Base-by-base conservation (phyloP, 1,140 invertebrate genomes). In the Drosophila sproati region DNA sequence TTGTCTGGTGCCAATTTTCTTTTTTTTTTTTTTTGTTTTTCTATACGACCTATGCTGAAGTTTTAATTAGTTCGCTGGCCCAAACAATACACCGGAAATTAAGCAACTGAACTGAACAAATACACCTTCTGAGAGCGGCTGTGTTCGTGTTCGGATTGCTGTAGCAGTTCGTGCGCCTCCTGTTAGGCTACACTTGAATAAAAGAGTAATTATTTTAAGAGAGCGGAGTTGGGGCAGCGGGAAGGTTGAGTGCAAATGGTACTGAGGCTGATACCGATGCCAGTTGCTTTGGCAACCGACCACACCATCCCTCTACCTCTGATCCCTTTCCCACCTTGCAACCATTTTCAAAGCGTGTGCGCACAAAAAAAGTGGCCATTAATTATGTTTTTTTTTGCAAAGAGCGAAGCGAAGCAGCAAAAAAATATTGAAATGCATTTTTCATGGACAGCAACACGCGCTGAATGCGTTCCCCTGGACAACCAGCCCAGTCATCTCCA, bases 31-130 rank as follows among this genome's bases (percentile, higher is more conserved):
- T 80, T 62, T 74, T 10, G 8, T 20, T 20, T 20, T 20, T 12
- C 12, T 20, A 20, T 20, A 20, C 20, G 60, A 70, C 72, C 78
- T 78, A 60, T 80, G 50, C 68, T 89, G 80, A 88, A 88, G 80
- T 88, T 88, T 88, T 88, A 88, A 88, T 88, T 88, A 89, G 85
- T 89, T 78, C 85, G 55, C 74, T 73, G 52, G 62, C 57, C 50
- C 72, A 81, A 78, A 89, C 78, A 88, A 78, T 86, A 88, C 64
- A 80, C 85, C 85, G 85, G 85, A 88, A 88, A 88, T 88, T 88
- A 88, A 88, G 74, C 68, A 68, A 85, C 41, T 78, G 74, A 88
- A 89, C 80, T 75, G 45, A 43, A 43, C 10, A 20, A 20, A 20
- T 20, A 20, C 20, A 20, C 20, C 20, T 20, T 20, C 20, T 20